Percentiles rank a stretch among this genome's conserved stretches.
These are phyloP conservation scores for Phengaris alcon DNA, from an alignment of 2,888 invertebrate genomes.

Conservation along the genomic window DNA sequence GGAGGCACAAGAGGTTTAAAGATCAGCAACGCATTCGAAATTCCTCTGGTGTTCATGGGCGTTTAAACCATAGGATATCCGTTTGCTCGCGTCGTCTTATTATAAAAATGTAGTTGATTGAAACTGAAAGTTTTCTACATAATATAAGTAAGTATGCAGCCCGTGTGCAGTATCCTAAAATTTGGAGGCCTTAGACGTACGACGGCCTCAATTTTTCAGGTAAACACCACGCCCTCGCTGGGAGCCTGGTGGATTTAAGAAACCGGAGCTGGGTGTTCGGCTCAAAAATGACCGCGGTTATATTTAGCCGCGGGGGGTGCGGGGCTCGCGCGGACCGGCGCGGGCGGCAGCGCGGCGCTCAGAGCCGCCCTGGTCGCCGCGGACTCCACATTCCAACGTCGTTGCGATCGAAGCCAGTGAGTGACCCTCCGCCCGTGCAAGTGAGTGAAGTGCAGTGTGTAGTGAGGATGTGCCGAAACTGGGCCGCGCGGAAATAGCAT, in stretches of 20 bases:
- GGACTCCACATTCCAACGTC: conserved; percentile 85
- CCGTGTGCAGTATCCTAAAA: background rate
- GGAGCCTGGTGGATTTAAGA: conserved; percentile 55
- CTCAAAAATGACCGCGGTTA: conserved; percentile 70
- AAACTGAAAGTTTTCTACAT: too few species aligned
- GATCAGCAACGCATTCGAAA: too few species aligned
- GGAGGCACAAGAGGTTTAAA: too few species aligned
- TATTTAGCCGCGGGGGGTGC: conserved; percentile 52
- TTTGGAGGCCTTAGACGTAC: conserved; percentile 10
- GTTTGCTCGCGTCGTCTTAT: too few species aligned
- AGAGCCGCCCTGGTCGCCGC: conserved; percentile 85
- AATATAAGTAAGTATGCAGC: background rate
- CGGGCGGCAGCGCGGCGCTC: conserved; percentile 48
- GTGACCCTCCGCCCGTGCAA: conserved; percentile 77
- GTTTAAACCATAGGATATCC: too few species aligned
- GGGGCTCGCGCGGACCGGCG: conserved; percentile 43
- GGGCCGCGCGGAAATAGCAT: conserved; percentile 57
- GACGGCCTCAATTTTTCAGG: conserved; percentile 28
- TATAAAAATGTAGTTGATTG: too few species aligned
- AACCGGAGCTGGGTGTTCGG: conserved; percentile 72
- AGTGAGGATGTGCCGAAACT: conserved; percentile 45
- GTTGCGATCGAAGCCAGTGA: conserved; percentile 71
- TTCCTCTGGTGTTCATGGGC: too few species aligned
- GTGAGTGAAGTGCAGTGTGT: conserved; percentile 72
- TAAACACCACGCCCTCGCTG: conserved; percentile 48